These are phyloP conservation scores for Teleiodes luculella DNA, from an alignment of 2,888 invertebrate species.

Conservation along the genomic window DNA sequence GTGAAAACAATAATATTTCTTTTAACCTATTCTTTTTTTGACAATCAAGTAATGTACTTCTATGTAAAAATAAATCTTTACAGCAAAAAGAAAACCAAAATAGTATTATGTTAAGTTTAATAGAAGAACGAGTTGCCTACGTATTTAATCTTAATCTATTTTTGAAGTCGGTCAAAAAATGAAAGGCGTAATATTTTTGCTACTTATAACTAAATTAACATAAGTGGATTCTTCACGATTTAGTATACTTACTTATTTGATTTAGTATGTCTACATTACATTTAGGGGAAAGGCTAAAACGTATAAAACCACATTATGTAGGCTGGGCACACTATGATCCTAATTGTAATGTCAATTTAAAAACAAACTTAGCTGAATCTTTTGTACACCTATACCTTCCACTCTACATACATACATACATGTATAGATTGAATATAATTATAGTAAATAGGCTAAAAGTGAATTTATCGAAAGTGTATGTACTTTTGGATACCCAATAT, in stretches of 20 bases:
- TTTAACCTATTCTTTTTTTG: no score
- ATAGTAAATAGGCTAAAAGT: conserved; percentile 41
- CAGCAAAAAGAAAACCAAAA: no score
- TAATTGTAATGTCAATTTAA: conserved; percentile 43
- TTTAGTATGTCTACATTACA: conserved; percentile 8
- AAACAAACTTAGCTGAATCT: conserved; percentile 33
- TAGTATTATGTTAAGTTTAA: no score
- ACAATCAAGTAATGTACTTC: no score
- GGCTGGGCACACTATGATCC: conserved; percentile 51
- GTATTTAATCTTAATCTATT: no score
- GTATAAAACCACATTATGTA: conserved; percentile 27
- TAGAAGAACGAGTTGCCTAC: no score
- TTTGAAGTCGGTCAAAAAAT: no score
- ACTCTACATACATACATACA: conserved; percentile 74
- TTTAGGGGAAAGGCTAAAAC: conserved; percentile 44
- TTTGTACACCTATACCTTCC: conserved; percentile 27
- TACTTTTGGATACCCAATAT: conserved; percentile 57
- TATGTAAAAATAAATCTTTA: no score
- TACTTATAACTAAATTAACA: neutral
- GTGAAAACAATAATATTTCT: no score
- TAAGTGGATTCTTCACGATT: neutral
- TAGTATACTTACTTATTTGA: neutral
- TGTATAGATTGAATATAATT: conserved; percentile 43
- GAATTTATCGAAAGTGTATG: conserved; percentile 46
- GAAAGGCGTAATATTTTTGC: no score